Base-by-base conservation (phyloP, 2,797 vertebrate genomes). In the Simalia tracyae region DNA sequence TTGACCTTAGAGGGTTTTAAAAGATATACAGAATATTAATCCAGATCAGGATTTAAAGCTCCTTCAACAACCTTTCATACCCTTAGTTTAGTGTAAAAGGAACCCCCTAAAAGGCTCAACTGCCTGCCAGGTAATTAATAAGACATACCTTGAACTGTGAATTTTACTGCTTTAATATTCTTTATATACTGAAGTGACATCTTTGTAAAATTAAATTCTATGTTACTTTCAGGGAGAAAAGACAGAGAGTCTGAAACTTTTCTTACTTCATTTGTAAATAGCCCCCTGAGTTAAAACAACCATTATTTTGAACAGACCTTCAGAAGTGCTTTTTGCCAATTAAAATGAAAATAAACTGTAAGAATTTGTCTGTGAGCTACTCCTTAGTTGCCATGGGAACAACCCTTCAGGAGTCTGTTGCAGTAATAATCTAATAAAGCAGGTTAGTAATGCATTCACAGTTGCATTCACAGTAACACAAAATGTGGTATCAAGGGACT, bases 251-350 rank as follows among this genome's bases (percentile, higher is more conserved):
- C 56, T 12, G 57, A n/a, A 72, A 28, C 0, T 15, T 61, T 24
- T 63, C 42, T 59, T 57, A 31, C n/a, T 56, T 50, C 26, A 4
- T n/a, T 59, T 59, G 64, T 46, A 50, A 31, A 72, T 14, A 46
- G 56, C 61, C 86, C 93, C 91, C 42, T 89, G 92, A 95, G 87
- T 94, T 64, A 95, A 96, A 97, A 93, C 93, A 87, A 84, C 92
- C 95, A 96, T 94, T 91, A 94, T 93, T 96, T 95, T 95, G 89
- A 95, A 96, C 66, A 91, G 91, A 95, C 84, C 91, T 14, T 91
- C 91, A 90, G 89, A 94, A 84, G 88, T 0, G 0, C 93, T 94
- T 91, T 72, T 95, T 96, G 19, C 89, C 92, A 94, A 94, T 93
- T 95, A 94, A 91, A 76, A 86, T 26, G 94, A 86, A 93, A 95